Conservation (phyloP, 1,140 invertebrate species). For the Prorops nasuta region DNA sequence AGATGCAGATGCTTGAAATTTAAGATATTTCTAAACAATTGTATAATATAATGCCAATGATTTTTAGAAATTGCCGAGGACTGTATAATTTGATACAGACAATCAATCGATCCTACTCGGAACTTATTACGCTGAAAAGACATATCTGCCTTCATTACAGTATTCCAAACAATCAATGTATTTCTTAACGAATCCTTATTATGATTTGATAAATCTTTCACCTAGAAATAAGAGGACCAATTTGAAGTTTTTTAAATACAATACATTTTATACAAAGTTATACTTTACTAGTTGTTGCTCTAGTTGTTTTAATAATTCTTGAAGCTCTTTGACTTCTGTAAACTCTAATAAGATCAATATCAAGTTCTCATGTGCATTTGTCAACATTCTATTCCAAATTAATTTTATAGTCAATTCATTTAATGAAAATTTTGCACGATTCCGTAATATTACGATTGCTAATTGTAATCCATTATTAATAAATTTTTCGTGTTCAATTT, state of each 20-base stretch:
- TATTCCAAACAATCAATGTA: conserved; percentile 24
- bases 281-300: conserved; percentile 15
- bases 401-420: conserved; percentile 11
- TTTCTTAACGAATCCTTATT: conserved; percentile 21
- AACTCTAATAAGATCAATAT: conserved; percentile 21
- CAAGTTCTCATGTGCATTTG: conserved; percentile 21
- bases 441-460: conserved; percentile 23
- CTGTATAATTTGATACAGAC: conserved; percentile 13
- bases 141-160: conserved; percentile 24
- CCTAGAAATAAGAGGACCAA: conserved; percentile 12
- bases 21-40: conserved; percentile 19
- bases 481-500: conserved; percentile 14
- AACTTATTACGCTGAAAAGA: conserved; percentile 18
- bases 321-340: conserved; percentile 16
- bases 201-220: conserved; percentile 10
- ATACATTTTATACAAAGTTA: not conserved
- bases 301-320: conserved; percentile 15
- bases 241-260: no score
- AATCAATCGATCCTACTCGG: conserved; percentile 17
- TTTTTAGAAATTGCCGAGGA: conserved; percentile 7
- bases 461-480: conserved; percentile 27
- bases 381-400: conserved; percentile 27
- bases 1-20: conserved; percentile 20
- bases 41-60: conserved; percentile 17
- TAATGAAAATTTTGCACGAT: conserved; percentile 20